Evolutionary conservation across 1,140 invertebrate genomes (phyloP).

Genomic region (Drosophila ficusphila): DNA sequence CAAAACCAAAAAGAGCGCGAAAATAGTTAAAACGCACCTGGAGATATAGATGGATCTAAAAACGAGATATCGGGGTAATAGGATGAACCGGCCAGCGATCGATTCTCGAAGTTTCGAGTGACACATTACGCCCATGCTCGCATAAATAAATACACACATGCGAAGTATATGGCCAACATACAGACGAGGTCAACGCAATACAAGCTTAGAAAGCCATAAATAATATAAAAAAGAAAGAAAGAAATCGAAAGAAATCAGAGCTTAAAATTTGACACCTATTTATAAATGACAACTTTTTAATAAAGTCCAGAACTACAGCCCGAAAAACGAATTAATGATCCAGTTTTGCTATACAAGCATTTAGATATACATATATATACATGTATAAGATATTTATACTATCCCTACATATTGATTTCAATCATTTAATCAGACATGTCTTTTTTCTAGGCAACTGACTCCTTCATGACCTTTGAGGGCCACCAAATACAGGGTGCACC

Average conservation of each 20-base stretch:
- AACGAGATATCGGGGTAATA: background rate
- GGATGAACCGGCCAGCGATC: background rate
- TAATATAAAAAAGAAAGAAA: too few relatives aligned
- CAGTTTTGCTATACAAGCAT: too few relatives aligned
- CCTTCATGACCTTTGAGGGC: slow-evolving; percentile 98
- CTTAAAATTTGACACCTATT: too few relatives aligned
- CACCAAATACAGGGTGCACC: slow-evolving; percentile 94
- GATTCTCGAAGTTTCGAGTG: slow-evolving; percentile 42
- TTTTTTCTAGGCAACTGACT: slow-evolving; percentile 91
- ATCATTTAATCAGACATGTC: slow-evolving; percentile 10
- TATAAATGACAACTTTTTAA: too few relatives aligned
- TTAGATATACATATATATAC: too few relatives aligned
- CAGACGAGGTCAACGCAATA: background rate
- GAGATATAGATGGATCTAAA: background rate
- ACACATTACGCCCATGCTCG: slow-evolving; percentile 26
- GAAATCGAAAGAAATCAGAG: too few relatives aligned
- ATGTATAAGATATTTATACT: too few relatives aligned
- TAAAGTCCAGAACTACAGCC: too few relatives aligned
- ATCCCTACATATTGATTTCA: too few relatives aligned
- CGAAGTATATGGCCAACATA: slow-evolving; percentile 3
- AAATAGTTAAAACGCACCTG: slow-evolving; percentile 33
- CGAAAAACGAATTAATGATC: too few relatives aligned
- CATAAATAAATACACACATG: slow-evolving; percentile 14
- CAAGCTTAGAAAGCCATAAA: background rate
- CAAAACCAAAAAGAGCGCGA: slow-evolving; percentile 59